Evolutionary conservation across 2,888 invertebrate genomes (phyloP).

Genomic region (Dryadula phaetusa): DNA sequence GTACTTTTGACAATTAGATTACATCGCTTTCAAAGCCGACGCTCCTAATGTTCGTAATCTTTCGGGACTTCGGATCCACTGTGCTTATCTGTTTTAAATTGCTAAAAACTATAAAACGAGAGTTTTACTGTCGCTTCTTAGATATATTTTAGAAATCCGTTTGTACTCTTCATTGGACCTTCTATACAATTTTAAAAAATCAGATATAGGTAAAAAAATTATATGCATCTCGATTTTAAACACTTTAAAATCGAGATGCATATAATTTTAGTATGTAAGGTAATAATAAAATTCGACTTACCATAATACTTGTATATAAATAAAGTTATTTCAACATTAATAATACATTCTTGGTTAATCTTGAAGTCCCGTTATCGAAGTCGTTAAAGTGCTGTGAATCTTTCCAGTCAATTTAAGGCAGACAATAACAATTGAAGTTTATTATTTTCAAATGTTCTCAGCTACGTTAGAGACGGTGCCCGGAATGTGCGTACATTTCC

Average conservation of each 20-base stretch:
- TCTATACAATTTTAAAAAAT: neutral
- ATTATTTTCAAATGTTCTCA: conserved; percentile 27
- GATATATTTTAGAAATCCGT: neutral
- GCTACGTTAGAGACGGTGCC: conserved; percentile 23
- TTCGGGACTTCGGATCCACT: neutral
- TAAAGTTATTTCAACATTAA: conserved; percentile 1
- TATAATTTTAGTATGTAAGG: too few species aligned
- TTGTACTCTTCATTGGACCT: neutral
- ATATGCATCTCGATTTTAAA: too few species aligned
- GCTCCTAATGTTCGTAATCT: conserved; percentile 13
- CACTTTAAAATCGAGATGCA: too few species aligned
- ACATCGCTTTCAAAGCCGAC: conserved; percentile 11
- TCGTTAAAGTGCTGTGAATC: conserved; percentile 25
- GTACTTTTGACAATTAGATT: conserved; percentile 32
- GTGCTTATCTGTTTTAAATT: conserved; percentile 11
- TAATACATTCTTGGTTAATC: conserved; percentile 14
- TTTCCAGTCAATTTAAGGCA: conserved; percentile 25
- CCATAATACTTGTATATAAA: neutral
- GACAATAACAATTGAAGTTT: conserved; percentile 32
- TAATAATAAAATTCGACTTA: neutral
- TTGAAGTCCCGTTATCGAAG: conserved; percentile 5
- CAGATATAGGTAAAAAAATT: neutral
- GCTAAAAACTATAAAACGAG: neutral
- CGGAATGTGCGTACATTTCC: conserved; percentile 35
- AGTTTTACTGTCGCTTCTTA: neutral